Base-by-base conservation (phyloP, 1,140 invertebrate genomes). In the Tetragnatha versicolor region DNA sequence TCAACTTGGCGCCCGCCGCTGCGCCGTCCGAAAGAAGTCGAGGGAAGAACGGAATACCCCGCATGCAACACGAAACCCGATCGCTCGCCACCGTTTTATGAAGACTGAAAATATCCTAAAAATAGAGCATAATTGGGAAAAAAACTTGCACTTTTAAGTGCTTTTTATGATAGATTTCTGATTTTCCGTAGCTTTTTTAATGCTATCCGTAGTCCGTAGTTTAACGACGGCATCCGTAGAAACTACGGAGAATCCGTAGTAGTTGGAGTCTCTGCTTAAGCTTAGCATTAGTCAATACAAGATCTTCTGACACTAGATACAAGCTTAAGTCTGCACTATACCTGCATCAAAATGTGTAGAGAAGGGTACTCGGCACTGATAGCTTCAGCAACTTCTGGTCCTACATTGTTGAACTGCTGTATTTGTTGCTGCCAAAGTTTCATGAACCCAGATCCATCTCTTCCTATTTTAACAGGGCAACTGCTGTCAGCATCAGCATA, bases 351-450 rank as follows among this genome's bases (percentile, higher is more conserved):
- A 14, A n/a, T 20, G 12, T 47, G 63, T 31, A 42, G 63, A 14
- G 76, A 58, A 22, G 76, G 61, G n/a, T 65, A 65, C 37, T 65
- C 27, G 0, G 37, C 12, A n/a, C 17, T 7, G 20, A 79, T 69
- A 35, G 76, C 76, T 69, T 79, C 76, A 25, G 63, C 63, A 17
- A 66, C 39, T 68, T 79, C 76, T 3, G 49, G n/a, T 17, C 65
- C 76, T 10, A 79, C 65, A 39, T 60, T 68, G 12, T 69, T 37
- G 22, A 79, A 79, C 20, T 79, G 76, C 7, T 79, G 49, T 14
- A 79, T 68, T 60, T 79, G 76, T 29, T 79, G 76, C 20, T 69
- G 47, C 76, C 76, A 79, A 12, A 79, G 37, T 20, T 68, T 60
- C 25, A 69, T 35, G 4, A 45, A 68, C 14, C 49, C 49, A 35